These are phyloP conservation scores for Dasypolia templi DNA, from an alignment of 2,888 invertebrate species.

Conservation along the genomic window DNA sequence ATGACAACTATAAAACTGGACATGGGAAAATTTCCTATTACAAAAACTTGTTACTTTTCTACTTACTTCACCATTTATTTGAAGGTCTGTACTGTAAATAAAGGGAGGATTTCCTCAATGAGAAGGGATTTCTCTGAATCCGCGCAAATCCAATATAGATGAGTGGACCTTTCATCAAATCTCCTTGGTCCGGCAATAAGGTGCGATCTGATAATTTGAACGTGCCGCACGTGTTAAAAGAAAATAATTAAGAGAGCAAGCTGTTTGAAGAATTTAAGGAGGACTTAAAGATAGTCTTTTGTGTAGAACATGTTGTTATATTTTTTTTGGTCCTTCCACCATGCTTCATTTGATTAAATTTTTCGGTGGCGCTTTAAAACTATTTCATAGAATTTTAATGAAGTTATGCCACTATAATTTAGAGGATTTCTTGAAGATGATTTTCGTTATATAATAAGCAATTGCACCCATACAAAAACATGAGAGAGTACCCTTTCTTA, in stretches of 20 bases:
- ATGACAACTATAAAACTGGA: constrained; percentile 44
- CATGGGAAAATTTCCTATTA: constrained; percentile 26
- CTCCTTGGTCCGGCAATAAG: constrained; percentile 50
- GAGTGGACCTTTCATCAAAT: constrained; percentile 61
- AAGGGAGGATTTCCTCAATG: constrained; percentile 51
- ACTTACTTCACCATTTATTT: constrained; percentile 40
- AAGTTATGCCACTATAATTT: neutral
- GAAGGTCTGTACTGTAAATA: constrained; percentile 54
- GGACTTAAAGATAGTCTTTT: neutral
- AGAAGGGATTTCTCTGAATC: constrained; percentile 56
- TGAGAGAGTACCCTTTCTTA: too few species aligned
- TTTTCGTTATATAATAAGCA: neutral
- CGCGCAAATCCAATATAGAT: constrained; percentile 65
- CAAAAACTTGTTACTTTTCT: constrained; percentile 29
- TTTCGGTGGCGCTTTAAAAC: neutral
- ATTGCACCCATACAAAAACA: too few species aligned
- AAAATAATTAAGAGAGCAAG: constrained; percentile 39
- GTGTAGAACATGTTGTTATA: too few species aligned
- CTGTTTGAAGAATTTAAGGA: constrained; percentile 13
- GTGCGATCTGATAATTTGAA: constrained; percentile 43
- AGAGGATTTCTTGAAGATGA: neutral
- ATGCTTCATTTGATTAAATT: neutral
- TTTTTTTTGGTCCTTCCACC: neutral
- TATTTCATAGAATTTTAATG: neutral
- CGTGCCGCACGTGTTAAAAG: constrained; percentile 18